phyloP scores from a whole-genome alignment of 2,888 invertebrate species.

The Cantharis flavilabris region DNA sequence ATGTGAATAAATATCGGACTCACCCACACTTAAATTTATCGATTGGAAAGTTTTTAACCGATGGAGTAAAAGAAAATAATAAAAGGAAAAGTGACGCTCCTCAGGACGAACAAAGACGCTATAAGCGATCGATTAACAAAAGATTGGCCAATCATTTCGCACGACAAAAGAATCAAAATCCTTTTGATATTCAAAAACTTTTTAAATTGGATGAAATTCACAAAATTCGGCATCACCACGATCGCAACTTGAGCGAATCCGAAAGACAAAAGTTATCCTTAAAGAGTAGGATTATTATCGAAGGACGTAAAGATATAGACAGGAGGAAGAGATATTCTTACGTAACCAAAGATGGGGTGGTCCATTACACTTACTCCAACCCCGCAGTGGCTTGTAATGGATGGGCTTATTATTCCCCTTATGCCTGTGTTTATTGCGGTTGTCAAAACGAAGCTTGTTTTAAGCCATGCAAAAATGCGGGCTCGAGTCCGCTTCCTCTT shows the following conservation, averaged over 20 bases:
- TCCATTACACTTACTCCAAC: slow-evolving; percentile 32
- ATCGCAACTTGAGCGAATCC: background rate
- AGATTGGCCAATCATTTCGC: slow-evolving; percentile 9
- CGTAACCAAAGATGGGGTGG: slow-evolving; percentile 30
- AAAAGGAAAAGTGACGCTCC: slow-evolving; percentile 6
- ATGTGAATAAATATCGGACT: slow-evolving; percentile 8
- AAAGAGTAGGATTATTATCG: slow-evolving; percentile 3
- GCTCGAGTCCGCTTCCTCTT: slow-evolving; percentile 1
- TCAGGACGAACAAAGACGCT: slow-evolving; percentile 15
- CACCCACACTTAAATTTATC: background rate
- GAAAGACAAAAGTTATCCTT: slow-evolving; percentile 3
- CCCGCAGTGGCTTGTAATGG: slow-evolving; percentile 29
- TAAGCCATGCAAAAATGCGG: slow-evolving; percentile 14
- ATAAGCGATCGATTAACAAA: slow-evolving; percentile 22
- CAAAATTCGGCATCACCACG: slow-evolving; percentile 17
- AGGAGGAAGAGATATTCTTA: slow-evolving; percentile 34
- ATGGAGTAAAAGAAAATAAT: background rate
- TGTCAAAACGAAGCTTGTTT: slow-evolving; percentile 21
- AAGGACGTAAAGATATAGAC: slow-evolving; percentile 13
- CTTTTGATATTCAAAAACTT: background rate
- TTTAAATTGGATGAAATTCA: background rate
- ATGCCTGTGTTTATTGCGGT: slow-evolving; percentile 15
- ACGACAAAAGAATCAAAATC: background rate
- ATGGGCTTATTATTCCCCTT: slow-evolving; percentile 24
- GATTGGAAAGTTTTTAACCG: background rate